Evolutionary conservation across 2,113 vertebrate species (phyloP), one percentile per base, ranked within the genome.

Genomic region (Cromileptes altivelis): DNA sequence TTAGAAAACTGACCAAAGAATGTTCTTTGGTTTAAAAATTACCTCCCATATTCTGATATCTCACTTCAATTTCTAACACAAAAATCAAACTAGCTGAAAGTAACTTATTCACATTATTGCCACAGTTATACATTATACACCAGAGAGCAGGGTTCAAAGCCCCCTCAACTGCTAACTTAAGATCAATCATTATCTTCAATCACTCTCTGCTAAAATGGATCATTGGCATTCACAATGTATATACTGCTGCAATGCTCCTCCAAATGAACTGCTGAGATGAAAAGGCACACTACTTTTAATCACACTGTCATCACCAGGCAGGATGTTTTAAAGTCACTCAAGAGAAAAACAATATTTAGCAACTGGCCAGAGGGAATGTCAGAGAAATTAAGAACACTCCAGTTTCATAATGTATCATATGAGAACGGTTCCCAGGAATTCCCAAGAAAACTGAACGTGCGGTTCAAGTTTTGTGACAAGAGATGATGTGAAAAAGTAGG

Each of bases 261-360:
- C 40, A 42, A 68, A 75, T 55, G 11, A 81, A 72, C 65, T 37
- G 55, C 14, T 53, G 47, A 33, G 11, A 79, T 65, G 50, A 63
- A 69, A 67, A 76, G 30, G 56, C 50, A 40, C 65, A 70, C 23
- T 49, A 27, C 49, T 61, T 86, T 80, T 80, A 76, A 75, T 82
- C 52, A 65, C 61, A 33, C 75, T 14, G 68, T 56, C 56, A 27
- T 73, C 63, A 64, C 55, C 5, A 40, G 70, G 75, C 58, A 57
- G 40, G 63, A 56, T 19, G 52, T 67, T 68, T 89, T 70, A 71
- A 80, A 84, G 65, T 72, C 53, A 67, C 68, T 89, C 55, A 21
- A 74, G 81, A 75, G 81, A 85, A 65, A 85, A 80, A 80, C 72
- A 80, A 83, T 69, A 58, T 72, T 85, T 75, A 47, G 67, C 61